Conservation (phyloP, 2,113 vertebrate genomes). For the Seriola rivoliana region DNA sequence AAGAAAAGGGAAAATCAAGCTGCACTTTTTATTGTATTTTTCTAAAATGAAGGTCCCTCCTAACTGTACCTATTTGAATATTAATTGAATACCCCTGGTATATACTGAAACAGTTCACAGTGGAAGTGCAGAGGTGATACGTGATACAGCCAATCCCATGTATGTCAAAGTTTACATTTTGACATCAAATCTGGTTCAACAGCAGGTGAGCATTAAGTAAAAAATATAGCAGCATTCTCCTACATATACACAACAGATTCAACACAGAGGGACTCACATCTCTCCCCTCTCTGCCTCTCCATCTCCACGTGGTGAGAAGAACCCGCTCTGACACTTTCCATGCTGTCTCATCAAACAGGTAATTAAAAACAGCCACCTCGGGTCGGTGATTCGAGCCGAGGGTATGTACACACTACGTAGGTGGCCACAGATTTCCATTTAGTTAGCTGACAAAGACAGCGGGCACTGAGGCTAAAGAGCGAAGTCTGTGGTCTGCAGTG, state of each 20-base stretch:
- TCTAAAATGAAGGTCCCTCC: too few species aligned
- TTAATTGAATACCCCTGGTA: background rate
- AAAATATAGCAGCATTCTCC: background rate
- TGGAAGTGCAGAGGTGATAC: too few species aligned
- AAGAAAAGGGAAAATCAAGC: too few species aligned
- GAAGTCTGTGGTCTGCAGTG: slow-evolving; percentile 22
- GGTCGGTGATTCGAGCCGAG: slow-evolving; percentile 35
- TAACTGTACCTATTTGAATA: too few species aligned
- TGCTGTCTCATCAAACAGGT: slow-evolving; percentile 64
- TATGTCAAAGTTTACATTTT: background rate
- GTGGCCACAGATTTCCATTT: slow-evolving; percentile 68
- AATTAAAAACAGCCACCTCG: slow-evolving; percentile 70
- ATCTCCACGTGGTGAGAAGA: slow-evolving; percentile 40
- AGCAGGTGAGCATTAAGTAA: background rate
- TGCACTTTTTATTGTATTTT: too few species aligned
- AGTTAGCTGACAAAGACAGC: slow-evolving; percentile 18
- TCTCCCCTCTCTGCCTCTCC: slow-evolving; percentile 20
- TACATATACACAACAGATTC: slow-evolving; percentile 5
- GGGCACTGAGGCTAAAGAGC: slow-evolving; percentile 10
- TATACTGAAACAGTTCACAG: too few species aligned
- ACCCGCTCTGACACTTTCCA: slow-evolving; percentile 63
- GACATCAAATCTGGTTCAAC: background rate
- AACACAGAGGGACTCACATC: slow-evolving; percentile 2
- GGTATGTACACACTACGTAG: slow-evolving; percentile 54
- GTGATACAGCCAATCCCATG: too few species aligned